Conservation (phyloP, 1,140 invertebrate genomes). For the Elymnias hypermnestra region DNA sequence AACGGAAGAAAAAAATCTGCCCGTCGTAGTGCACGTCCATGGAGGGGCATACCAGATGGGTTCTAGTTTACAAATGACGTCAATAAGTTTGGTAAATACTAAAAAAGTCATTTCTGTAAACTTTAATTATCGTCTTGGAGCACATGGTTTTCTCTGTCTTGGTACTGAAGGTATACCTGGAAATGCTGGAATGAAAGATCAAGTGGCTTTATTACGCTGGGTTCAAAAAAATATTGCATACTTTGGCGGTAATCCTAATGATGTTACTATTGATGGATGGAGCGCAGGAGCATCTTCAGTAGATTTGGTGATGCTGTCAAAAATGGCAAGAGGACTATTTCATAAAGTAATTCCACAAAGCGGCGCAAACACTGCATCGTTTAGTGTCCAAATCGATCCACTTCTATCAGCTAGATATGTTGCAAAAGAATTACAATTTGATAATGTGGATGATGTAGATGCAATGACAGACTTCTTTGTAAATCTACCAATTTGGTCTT, state of each 20-base stretch:
- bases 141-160: conserved; percentile 37
- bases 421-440: conserved; percentile 25
- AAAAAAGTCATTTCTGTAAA: conserved; percentile 30
- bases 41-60: conserved; percentile 35
- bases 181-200: conserved; percentile 45
- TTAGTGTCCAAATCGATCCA: conserved; percentile 30
- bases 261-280: conserved; percentile 36
- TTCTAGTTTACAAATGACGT: conserved; percentile 13
- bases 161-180: conserved; percentile 36
- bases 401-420: conserved; percentile 23
- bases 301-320: conserved; percentile 33
- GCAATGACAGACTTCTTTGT: conserved; percentile 34
- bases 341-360: conserved; percentile 36
- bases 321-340: conserved; percentile 30
- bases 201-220: conserved; percentile 34
- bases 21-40: conserved; percentile 32
- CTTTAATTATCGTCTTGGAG: conserved; percentile 41
- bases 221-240: conserved; percentile 35
- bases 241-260: conserved; percentile 40
- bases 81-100: conserved; percentile 20
- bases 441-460: conserved; percentile 26
- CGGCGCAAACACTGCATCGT: conserved; percentile 15
- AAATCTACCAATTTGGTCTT: conserved; percentile 15
- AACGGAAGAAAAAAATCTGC: conserved; percentile 14
- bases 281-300: conserved; percentile 34